A percentile compares a stretch with the other conserved stretches of the same genome.
Evolutionary conservation across 2,113 vertebrate genomes (phyloP).

Genomic region (Pseudopodoces humilis): DNA sequence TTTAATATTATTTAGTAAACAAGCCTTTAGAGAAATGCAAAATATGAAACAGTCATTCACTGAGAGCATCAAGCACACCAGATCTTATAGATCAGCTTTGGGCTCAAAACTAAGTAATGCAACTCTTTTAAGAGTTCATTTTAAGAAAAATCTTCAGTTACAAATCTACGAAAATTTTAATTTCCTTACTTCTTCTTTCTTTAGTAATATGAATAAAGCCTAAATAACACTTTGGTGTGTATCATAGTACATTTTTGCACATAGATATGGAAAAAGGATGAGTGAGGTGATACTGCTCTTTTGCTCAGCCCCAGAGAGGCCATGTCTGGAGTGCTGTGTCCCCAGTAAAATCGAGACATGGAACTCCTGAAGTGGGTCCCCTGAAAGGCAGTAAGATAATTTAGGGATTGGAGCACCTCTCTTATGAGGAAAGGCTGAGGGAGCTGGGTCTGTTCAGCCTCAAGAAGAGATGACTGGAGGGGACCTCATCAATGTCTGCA

Average conservation of each 20-base stretch:
- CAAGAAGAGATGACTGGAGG: not conserved
- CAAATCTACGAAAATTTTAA: not conserved
- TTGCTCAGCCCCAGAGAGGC: not conserved
- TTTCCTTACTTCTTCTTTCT: not conserved
- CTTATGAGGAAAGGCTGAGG: not conserved
- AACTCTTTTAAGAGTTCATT: not conserved
- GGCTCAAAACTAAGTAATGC: not conserved
- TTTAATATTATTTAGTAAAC: not conserved
- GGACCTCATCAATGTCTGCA: no score
- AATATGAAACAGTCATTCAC: not conserved
- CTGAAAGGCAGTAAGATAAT: not conserved
- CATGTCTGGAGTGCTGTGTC: not conserved
- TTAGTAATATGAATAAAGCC: not conserved
- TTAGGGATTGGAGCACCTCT: not conserved
- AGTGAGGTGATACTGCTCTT: not conserved
- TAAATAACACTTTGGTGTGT: not conserved
- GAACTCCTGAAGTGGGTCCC: fast-evolving
- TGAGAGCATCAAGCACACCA: not conserved
- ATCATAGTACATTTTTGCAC: not conserved
- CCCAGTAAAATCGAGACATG: not conserved
- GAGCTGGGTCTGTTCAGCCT: not conserved
- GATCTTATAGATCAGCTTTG: not conserved
- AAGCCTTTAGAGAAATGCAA: not conserved
- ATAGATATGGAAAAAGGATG: not conserved
- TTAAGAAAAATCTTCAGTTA: not conserved